Evolutionary conservation across 2,797 vertebrate species (phyloP), one percentile per base, ranked within the genome.

Genomic region (Telmatherina bonti): DNA sequence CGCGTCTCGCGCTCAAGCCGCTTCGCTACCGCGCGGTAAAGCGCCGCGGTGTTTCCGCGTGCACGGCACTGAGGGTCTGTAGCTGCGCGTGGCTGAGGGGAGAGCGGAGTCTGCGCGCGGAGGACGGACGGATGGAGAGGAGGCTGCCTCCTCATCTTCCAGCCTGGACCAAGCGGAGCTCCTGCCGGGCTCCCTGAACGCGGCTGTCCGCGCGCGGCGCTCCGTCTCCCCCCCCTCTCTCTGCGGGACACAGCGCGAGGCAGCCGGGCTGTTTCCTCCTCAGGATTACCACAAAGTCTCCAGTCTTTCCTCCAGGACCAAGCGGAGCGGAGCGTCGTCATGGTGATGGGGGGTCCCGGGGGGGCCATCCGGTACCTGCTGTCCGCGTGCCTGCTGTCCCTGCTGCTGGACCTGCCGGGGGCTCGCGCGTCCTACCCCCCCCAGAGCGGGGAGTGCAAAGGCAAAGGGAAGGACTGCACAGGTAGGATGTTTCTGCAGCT

Each of bases 401-500:
- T 72, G 85, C 84, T 84, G 78, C 72, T 87, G 16, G 4, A 56
- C 61, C 76, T 75, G 78, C 84, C 78, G 31, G 76, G 68, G 76
- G 81, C 78, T 20, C 73, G 62, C 1, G 88, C 79, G 35, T 89
- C 90, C 0, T 91, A 90, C 1, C 41, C 69, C 61, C 82, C 85
- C 0, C 88, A 89, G 74, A 88, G 90, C 83, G 88, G 86, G 0
- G 91, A 92, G 76, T 92, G 91, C 56, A 82, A 72, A 71, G 89
- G 86, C 83, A 88, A 87, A 85, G 86, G 79, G 35, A 89, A 85
- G 71, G 85, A 91, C 47, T 91, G 90, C 76, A 76, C 90, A 88
- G 91, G 91, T 92, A 74, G 62, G 85, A 30, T 20, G 27, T 27
- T 29, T 22, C 18, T 35, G 33, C 10, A 11, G 9, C 9, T 35